A percentile compares a stretch with the other conserved stretches of the same genome.
phyloP scores from a whole-genome alignment of 1,140 invertebrate genomes.

The Lanistes nyassanus region DNA sequence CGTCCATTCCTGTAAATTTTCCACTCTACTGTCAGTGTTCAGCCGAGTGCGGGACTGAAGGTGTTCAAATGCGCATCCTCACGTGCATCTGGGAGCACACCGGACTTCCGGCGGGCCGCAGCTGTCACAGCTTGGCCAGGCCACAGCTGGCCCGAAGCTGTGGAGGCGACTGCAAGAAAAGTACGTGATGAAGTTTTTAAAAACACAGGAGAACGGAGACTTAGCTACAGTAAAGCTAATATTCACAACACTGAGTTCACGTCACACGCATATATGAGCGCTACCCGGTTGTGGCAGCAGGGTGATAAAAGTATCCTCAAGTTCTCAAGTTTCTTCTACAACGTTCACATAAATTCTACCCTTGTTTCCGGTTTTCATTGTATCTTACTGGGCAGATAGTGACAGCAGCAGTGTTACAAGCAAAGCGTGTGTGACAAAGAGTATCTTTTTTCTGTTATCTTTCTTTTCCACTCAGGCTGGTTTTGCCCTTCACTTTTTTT shows the following conservation, averaged over 20 bases:
- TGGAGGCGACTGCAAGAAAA: conserved; percentile 31
- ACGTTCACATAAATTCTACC: neutral
- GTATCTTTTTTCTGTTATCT: neutral
- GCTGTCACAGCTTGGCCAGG: conserved; percentile 37
- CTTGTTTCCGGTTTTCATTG: neutral
- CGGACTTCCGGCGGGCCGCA: conserved; percentile 36
- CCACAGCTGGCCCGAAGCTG: conserved; percentile 36
- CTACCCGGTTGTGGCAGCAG: neutral
- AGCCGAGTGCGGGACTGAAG: conserved; percentile 39
- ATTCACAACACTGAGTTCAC: too few species aligned
- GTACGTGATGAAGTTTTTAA: conserved; percentile 5
- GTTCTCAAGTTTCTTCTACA: neutral
- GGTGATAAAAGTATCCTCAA: neutral
- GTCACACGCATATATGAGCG: too few species aligned
- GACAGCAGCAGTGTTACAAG: too few species aligned
- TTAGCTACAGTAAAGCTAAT: too few species aligned
- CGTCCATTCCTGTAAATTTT: too few species aligned
- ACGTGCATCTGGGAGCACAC: conserved; percentile 45
- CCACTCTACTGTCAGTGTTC: conserved; percentile 35
- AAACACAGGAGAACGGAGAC: neutral
- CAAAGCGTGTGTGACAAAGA: too few species aligned
- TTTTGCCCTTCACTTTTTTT: neutral
- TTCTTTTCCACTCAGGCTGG: neutral
- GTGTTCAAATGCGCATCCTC: conserved; percentile 43
- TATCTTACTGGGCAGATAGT: neutral